Evolutionary conservation across 2,113 vertebrate species (phyloP), one percentile per base, ranked within the genome.

Genomic region (Oxyruncus cristatus): DNA sequence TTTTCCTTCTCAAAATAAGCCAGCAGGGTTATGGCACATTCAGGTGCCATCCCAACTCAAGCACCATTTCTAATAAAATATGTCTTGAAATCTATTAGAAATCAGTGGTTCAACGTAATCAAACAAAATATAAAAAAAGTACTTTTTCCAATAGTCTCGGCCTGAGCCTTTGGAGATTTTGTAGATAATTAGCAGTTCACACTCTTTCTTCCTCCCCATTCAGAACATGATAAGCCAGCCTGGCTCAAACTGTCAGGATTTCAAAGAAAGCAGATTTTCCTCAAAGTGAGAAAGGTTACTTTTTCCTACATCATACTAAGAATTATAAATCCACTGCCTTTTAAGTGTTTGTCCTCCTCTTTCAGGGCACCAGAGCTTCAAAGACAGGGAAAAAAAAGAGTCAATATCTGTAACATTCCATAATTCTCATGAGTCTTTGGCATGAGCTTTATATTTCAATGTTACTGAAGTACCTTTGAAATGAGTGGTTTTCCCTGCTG

Each of bases 151-250:
- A 4, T 8, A 86, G 23, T 39, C 14, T 77, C 26, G 85, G 33
- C 16, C 22, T 49, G 23, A 80, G 10, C 27, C 19, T 92, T 71
- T 63, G 35, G 32, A 74, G 42, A 88, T 77, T 82, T 41, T 80
- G 35, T 14, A 63, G 42, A 46, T 72, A 76, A 73, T 74, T 12
- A 88, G 55, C 24, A 80, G 17, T 30, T 58, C 50, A 82, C 37
- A 55, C 3, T 12, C 1, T 4, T 46, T 80, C 59, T 81, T 71
- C 47, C n/a, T 70, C 28, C 18, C 8, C 0, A 0, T 20, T 73
- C 52, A 77, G 11, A 30, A 53, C 23, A 73, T 2, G 1, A 49
- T 7, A 83, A 74, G 1, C 32, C 52, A 81, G 33, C 5, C 27
- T 10, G 16, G 53, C 41, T 83, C 75, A 65, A 92, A 72, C 21